Conservation (phyloP, 2,888 invertebrate genomes). For the Drepanosiphum platanoidis region DNA sequence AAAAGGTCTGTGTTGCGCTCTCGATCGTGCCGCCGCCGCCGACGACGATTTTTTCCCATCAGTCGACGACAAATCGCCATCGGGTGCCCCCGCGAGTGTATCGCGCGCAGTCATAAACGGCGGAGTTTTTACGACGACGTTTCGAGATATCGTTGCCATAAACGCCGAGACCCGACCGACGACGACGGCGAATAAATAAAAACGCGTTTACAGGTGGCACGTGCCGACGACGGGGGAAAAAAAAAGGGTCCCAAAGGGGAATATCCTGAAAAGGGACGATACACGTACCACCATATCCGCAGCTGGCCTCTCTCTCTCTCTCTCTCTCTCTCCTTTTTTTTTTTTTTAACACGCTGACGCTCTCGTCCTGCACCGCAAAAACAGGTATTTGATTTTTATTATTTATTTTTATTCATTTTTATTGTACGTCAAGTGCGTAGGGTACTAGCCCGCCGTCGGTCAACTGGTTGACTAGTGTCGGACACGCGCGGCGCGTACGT, state of each 20-base stretch:
- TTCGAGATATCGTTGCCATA: not conserved
- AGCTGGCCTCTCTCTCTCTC: conserved; percentile 13
- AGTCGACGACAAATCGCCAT: conserved; percentile 1
- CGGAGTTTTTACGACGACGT: not conserved
- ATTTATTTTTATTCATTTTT: not conserved
- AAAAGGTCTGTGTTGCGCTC: not conserved
- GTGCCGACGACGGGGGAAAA: conserved; percentile 29
- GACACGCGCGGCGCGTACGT: not conserved
- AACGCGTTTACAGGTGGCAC: conserved; percentile 52
- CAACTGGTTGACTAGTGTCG: conserved; percentile 42
- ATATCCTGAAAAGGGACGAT: conserved; percentile 46
- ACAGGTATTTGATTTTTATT: conserved; percentile 50
- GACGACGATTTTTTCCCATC: not conserved
- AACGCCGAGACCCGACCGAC: not conserved
- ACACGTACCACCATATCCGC: not conserved
- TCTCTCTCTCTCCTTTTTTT: not conserved
- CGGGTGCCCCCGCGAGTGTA: not conserved
- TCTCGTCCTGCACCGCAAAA: conserved; percentile 17
- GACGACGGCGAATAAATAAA: not conserved
- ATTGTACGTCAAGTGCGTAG: not conserved
- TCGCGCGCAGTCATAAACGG: not conserved
- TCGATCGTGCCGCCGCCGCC: not conserved
- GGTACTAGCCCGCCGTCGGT: not conserved
- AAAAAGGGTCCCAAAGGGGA: conserved; percentile 55
- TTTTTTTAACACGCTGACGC: not conserved